phyloP scores from a whole-genome alignment of 2,113 vertebrate species.

The Pseudorasbora parva region DNA sequence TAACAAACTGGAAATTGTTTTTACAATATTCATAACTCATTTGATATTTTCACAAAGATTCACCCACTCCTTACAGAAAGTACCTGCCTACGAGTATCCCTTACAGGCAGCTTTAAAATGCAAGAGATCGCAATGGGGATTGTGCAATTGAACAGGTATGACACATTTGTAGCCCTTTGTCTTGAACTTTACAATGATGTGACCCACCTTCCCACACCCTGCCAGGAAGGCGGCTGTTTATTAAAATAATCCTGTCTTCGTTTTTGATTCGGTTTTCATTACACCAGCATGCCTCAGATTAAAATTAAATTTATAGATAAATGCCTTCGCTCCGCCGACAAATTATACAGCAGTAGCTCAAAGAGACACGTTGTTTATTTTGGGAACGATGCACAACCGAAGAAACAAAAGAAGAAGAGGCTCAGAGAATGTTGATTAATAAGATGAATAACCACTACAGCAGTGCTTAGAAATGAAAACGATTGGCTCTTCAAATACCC shows the following conservation, averaged over 20 bases:
- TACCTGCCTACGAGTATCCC: not conserved
- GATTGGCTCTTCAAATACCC: conserved; percentile 69
- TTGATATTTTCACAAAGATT: not conserved
- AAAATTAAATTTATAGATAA: conserved; percentile 82
- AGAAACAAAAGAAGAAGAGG: conserved; percentile 56
- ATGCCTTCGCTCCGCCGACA: conserved; percentile 73
- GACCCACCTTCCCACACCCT: conserved; percentile 70
- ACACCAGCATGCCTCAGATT: conserved; percentile 77
- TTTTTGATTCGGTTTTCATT: conserved; percentile 78
- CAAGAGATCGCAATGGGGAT: not conserved
- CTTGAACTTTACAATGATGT: conserved; percentile 63
- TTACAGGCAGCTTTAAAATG: not conserved
- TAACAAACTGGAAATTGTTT: not conserved
- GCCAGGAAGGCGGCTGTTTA: conserved; percentile 72
- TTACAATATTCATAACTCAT: not conserved
- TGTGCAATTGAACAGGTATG: too few species aligned
- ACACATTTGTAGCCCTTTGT: conserved; percentile 14
- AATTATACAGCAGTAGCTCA: conserved; percentile 75
- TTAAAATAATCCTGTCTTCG: conserved; percentile 80
- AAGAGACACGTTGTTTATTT: conserved; percentile 77
- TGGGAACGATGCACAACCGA: conserved; percentile 64
- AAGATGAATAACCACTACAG: conserved; percentile 72
- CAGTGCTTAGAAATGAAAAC: conserved; percentile 68
- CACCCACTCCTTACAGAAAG: not conserved
- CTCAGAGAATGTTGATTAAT: conserved; percentile 65